Base-by-base conservation (phyloP, 2,113 vertebrate species). In the Burhinus oedicnemus region DNA sequence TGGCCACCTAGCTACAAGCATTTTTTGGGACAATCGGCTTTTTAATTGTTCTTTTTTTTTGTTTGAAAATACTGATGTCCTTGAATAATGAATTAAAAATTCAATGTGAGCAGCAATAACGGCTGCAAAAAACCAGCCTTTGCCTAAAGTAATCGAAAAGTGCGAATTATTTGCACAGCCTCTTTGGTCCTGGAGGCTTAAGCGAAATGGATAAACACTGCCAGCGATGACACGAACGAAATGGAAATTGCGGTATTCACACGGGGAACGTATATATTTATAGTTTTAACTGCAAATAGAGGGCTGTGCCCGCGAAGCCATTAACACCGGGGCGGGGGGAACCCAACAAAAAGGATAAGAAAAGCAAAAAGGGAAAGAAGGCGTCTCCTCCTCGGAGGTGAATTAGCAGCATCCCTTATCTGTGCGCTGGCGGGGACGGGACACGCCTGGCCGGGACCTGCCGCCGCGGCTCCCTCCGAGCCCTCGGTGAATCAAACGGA, bases 401-500 rank as follows among this genome's bases (percentile, higher is more conserved):
- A 81, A 58, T 55, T 20, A 49, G 66, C 47, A 58, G 38, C 79
- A 69, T 68, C 79, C 44, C 52, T 87, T 51, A 75, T 83, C 84
- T 83, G 44, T 4, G 51, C 44, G 64, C 60, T 54, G 45, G 9
- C 45, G 77, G 80, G 34, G 64, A 45, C 18, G 68, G 55, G 89
- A 75, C 45, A 38, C 3, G 25, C 83, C 77, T 25, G 55, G 70
- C 22, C 47, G 47, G 55, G 85, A 75, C n/a, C 51, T 36, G 36
- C 65, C 84, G 49, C 87, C 42, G 20, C 66, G 17, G 83, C 82
- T 81, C 9, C 14, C 49, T n/a, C 57, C 71, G 36, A 61, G 61
- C 45, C 87, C 34, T 82, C 80, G 66, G 76, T 95, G 92, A 89
- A 96, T 92, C 97, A 98, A 92, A 92, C 1, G 16, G 29, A 87